Evolutionary conservation across 2,113 vertebrate genomes (phyloP).

Genomic region (Nycticorax nycticorax): DNA sequence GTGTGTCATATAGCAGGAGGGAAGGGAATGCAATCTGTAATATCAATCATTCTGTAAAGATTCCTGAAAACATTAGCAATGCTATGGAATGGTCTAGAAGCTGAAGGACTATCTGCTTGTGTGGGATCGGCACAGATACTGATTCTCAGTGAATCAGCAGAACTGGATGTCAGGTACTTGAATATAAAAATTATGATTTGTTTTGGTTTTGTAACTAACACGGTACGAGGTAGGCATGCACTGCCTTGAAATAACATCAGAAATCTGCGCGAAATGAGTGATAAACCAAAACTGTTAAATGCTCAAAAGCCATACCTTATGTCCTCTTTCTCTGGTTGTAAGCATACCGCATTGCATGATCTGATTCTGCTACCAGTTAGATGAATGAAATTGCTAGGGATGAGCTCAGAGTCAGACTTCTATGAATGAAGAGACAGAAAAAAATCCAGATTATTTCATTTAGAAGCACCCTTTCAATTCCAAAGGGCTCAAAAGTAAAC

Average conservation of each 20-base stretch:
- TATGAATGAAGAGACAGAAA: neutral
- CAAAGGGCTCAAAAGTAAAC: neutral
- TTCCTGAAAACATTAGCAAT: neutral
- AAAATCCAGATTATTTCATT: neutral
- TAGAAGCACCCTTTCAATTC: neutral
- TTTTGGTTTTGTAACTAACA: neutral
- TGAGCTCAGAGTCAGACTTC: neutral
- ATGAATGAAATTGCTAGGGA: neutral
- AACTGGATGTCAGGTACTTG: neutral
- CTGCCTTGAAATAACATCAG: neutral
- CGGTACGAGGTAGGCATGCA: neutral
- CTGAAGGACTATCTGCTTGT: neutral
- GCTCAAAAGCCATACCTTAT: neutral
- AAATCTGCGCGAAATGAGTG: neutral
- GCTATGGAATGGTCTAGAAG: neutral
- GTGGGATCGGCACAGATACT: neutral
- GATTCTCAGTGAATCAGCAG: neutral
- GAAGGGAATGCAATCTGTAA: neutral
- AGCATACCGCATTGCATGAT: neutral
- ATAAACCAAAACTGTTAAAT: neutral
- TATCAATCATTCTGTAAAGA: neutral
- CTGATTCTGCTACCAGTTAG: neutral
- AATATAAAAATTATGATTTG: neutral
- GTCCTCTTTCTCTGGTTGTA: neutral
- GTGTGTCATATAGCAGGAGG: neutral